Evolutionary conservation across 1,140 invertebrate genomes (phyloP).

Genomic region (Parapsyche elsis): DNA sequence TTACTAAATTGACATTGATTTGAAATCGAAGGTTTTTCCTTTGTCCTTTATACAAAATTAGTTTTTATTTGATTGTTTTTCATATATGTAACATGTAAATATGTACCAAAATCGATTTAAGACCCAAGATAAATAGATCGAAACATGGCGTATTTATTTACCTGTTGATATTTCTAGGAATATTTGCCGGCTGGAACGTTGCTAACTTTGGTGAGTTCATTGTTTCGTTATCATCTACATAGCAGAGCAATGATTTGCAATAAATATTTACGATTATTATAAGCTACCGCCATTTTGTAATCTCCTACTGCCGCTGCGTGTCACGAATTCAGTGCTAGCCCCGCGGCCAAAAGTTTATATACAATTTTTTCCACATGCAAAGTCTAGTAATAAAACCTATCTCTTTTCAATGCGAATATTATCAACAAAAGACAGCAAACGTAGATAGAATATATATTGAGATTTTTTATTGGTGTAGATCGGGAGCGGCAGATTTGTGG

Average conservation of each 20-base stretch:
- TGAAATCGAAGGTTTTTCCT: too few species aligned
- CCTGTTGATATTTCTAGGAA: neutral
- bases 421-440: too few species aligned
- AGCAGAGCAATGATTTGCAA: constrained; percentile 16
- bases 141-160: too few species aligned
- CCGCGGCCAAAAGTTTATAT: constrained; percentile 11
- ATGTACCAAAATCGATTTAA: too few species aligned
- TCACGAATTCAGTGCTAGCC: constrained; percentile 13
- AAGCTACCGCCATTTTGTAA: constrained; percentile 32
- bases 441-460: too few species aligned
- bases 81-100: too few species aligned
- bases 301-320: constrained; percentile 14
- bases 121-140: too few species aligned
- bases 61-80: too few species aligned
- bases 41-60: too few species aligned
- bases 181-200: neutral
- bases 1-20: too few species aligned
- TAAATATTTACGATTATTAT: constrained; percentile 31
- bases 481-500: neutral
- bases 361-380: neutral
- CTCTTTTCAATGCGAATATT: neutral
- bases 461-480: too few species aligned
- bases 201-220: constrained; percentile 6
- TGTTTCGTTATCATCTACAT: constrained; percentile 29
- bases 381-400: neutral